These are phyloP conservation scores for Patella ulyssiponensis DNA, from an alignment of 2,888 invertebrate genomes.

Conservation along the genomic window DNA sequence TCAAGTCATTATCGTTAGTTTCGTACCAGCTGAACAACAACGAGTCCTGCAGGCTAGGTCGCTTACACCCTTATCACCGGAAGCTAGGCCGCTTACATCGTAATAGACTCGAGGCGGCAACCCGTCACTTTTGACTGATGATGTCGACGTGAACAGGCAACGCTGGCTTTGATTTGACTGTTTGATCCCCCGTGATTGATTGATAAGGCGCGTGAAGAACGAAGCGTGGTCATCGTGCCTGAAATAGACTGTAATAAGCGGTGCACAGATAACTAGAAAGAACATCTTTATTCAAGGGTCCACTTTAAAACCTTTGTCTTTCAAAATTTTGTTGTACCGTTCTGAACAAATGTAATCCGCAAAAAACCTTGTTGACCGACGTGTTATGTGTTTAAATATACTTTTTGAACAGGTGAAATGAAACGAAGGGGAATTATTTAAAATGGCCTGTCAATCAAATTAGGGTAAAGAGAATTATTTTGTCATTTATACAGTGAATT, in stretches of 20 bases:
- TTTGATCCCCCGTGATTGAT: conserved; percentile 7
- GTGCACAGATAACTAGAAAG: not conserved
- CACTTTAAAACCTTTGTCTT: not conserved
- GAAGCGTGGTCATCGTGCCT: not conserved
- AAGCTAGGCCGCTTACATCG: conserved; percentile 5
- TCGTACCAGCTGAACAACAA: conserved; percentile 9
- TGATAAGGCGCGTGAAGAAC: conserved; percentile 3
- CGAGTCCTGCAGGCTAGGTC: not conserved
- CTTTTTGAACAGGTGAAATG: too few species aligned
- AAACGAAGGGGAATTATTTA: too few species aligned
- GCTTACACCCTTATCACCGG: conserved; percentile 1
- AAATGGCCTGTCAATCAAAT: too few species aligned
- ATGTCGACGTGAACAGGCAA: not conserved
- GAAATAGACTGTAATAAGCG: not conserved
- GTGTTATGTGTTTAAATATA: too few species aligned
- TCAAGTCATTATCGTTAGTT: not conserved
- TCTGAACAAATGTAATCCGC: too few species aligned
- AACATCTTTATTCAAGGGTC: not conserved
- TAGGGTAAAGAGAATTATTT: too few species aligned
- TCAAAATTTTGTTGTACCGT: not conserved
- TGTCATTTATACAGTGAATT: too few species aligned
- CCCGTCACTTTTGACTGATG: conserved; percentile 6
- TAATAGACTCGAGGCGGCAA: not conserved
- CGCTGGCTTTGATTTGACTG: conserved; percentile 5
- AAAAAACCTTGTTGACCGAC: too few species aligned